phyloP scores from a whole-genome alignment of 2,888 invertebrate species.

The Hydropsyche betteni region DNA sequence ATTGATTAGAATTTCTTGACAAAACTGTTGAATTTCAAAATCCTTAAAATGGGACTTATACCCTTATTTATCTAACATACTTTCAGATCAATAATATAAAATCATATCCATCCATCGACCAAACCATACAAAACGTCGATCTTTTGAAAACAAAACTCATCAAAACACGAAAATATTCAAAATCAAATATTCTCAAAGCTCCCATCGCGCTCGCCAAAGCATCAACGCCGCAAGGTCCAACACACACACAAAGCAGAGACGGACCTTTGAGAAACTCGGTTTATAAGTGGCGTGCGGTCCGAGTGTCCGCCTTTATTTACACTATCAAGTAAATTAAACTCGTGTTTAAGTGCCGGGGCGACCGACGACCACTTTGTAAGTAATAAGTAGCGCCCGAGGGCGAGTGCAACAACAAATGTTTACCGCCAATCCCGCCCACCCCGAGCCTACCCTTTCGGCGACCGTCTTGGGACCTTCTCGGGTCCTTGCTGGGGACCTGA shows the following conservation, averaged over 20 bases:
- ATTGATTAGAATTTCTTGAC: too few species aligned
- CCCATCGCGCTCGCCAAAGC: too few species aligned
- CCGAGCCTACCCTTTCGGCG: not conserved
- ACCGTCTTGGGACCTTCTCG: slow-evolving; percentile 24
- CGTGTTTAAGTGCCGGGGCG: slow-evolving; percentile 60
- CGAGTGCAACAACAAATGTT: slow-evolving; percentile 67
- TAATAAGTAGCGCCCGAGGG: slow-evolving; percentile 66
- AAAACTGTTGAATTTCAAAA: too few species aligned
- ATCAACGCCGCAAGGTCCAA: slow-evolving; percentile 29
- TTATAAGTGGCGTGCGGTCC: slow-evolving; percentile 54
- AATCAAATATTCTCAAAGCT: too few species aligned
- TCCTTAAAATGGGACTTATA: too few species aligned
- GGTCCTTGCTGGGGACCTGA: slow-evolving; percentile 16
- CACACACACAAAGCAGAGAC: not conserved
- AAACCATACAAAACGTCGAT: too few species aligned
- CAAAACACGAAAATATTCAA: too few species aligned
- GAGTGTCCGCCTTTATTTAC: slow-evolving; percentile 66
- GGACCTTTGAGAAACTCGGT: slow-evolving; percentile 50
- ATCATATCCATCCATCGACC: too few species aligned
- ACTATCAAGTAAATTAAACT: slow-evolving; percentile 70
- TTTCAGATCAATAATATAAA: too few species aligned
- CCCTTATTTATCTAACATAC: too few species aligned
- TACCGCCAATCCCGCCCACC: slow-evolving; percentile 55
- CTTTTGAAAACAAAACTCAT: too few species aligned
- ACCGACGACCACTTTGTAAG: slow-evolving; percentile 60